Evolutionary conservation across 2,888 invertebrate genomes (phyloP), one percentile per base, ranked within the genome.

Genomic region (Heliconius sara): DNA sequence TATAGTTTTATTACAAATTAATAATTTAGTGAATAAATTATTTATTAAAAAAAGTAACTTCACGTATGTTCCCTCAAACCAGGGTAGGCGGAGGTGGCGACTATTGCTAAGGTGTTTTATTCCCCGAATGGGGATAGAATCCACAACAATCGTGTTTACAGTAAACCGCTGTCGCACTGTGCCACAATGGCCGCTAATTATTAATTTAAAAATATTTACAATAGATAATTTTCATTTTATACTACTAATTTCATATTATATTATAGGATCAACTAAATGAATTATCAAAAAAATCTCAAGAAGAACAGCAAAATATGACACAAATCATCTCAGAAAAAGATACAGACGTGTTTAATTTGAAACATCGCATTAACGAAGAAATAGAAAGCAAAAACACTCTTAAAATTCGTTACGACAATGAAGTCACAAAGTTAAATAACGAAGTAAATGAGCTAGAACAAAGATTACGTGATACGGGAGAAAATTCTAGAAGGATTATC

Each of bases 371-470:
- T 25, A 91, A 92, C 83, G 92, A 93, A 83, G 91, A 92, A 85
- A 89, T 92, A 77, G 91, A 93, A 79, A 88, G 90, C 43, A 92
- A 91, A 83, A 91, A 90, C 80, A 85, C 86, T 72, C 81, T 93
- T 19, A 90, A 90, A 85, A 78, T 85, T 7, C 85, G 88, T 77
- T 92, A 85, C 63, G 88, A 90, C 83, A 86, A 91, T 82, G 90
- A 91, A 87, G 84, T 92, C 16, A 90, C 86, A 10, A 91, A 89
- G 88, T 85, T 94, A 7, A 92, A 91, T 77, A 92, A 91, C 83
- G 89, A 91, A 82, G 88, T 93, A 2, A 91, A 90, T 86, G 93
- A 93, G 87, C 82, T 94, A 30, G 92, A 92, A 82, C 92, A 91
- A 81, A 90, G 88, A 70, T 82, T 93, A 16, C 91, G 88, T 84